Percentiles rank a stretch among this genome's conserved stretches.
phyloP scores from a whole-genome alignment of 2,888 invertebrate species.

The Scaptomyza flava region DNA sequence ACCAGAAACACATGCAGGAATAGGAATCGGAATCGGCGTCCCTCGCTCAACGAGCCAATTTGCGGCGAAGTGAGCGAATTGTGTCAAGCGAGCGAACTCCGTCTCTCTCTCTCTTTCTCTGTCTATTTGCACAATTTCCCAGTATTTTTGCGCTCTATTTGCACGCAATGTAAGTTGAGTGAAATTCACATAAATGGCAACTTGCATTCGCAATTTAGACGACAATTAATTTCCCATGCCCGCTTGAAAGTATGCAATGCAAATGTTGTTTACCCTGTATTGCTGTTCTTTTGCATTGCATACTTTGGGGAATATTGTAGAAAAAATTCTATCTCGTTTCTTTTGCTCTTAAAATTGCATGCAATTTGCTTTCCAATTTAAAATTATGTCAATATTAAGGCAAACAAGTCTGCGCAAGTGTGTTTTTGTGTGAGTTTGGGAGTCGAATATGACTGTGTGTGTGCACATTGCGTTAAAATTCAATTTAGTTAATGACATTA shows the following conservation, averaged over 20 bases:
- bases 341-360: slow-evolving; percentile 41
- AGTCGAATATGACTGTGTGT: slow-evolving; percentile 13
- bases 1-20: slow-evolving; percentile 37
- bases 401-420: slow-evolving; percentile 11
- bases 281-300: slow-evolving; percentile 19
- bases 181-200: not conserved
- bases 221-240: slow-evolving; percentile 10
- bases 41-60: slow-evolving; percentile 23
- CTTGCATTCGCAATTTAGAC: slow-evolving; percentile 15
- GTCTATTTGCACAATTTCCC: slow-evolving; percentile 49
- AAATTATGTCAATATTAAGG: slow-evolving; percentile 53
- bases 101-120: slow-evolving; percentile 10
- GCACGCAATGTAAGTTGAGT: slow-evolving; percentile 11
- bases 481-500: slow-evolving; percentile 70
- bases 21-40: slow-evolving; percentile 16
- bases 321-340: not conserved
- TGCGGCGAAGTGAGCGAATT: slow-evolving; percentile 44
- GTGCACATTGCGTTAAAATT: slow-evolving; percentile 50
- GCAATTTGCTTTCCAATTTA: slow-evolving; percentile 58
- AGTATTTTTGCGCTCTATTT: slow-evolving; percentile 53
- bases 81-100: not conserved
- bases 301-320: slow-evolving; percentile 27
- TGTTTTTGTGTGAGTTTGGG: not conserved
- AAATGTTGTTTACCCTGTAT: slow-evolving; percentile 14
- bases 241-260: slow-evolving; percentile 33